Evolutionary conservation across 2,797 vertebrate species (phyloP).

Genomic region (Scolopax bukidnonensis): DNA sequence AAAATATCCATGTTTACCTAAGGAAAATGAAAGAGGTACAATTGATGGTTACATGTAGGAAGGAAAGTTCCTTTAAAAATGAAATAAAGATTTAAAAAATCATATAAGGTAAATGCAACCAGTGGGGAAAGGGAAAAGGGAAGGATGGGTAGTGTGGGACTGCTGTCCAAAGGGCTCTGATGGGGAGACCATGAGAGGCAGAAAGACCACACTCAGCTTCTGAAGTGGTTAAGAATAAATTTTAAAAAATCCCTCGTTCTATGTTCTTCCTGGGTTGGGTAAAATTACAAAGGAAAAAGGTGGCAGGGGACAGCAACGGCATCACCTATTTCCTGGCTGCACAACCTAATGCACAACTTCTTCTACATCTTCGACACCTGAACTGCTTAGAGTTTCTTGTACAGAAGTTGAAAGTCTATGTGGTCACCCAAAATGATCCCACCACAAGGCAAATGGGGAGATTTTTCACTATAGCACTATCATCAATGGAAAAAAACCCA

Average conservation of each 20-base stretch:
- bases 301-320: not conserved
- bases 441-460: not conserved
- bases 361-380: not conserved
- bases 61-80: not conserved
- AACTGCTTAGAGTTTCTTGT: not conserved
- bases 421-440: not conserved
- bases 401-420: not conserved
- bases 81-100: not conserved
- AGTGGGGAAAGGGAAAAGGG: not conserved
- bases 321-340: not conserved
- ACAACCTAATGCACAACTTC: not conserved
- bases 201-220: not conserved
- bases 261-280: not conserved
- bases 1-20: conserved; percentile 23
- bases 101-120: not conserved
- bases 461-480: not conserved
- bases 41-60: not conserved
- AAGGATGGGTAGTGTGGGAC: not conserved
- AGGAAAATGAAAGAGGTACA: not conserved
- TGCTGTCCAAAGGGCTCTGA: not conserved
- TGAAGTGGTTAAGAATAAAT: not conserved
- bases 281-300: not conserved
- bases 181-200: not conserved
- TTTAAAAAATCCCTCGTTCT: not conserved
- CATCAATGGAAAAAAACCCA: not conserved